phyloP scores from a whole-genome alignment of 64 coral and sea anemone species.

The Orbicella faveolata region DNA sequence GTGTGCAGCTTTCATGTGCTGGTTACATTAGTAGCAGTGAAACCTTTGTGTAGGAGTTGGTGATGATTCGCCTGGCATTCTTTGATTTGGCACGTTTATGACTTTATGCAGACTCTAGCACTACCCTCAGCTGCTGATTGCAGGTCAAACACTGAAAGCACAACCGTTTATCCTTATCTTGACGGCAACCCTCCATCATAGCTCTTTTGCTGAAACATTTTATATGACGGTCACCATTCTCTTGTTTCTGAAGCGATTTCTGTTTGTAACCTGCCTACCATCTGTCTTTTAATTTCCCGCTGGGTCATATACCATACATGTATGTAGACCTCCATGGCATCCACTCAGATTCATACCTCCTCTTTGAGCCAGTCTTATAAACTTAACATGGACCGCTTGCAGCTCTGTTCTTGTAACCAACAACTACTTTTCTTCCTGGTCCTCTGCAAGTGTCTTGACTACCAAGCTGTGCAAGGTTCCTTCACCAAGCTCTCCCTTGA shows the following conservation, averaged over 20 bases:
- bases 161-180: background rate
- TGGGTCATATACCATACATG: constrained; percentile 17
- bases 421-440: no score
- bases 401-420: no score
- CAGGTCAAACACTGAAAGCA: constrained; percentile 6
- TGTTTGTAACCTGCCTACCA: background rate
- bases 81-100: background rate
- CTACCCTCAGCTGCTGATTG: background rate
- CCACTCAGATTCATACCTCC: no score
- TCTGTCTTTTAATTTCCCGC: background rate
- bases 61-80: constrained; percentile 8
- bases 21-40: background rate
- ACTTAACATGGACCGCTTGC: no score
- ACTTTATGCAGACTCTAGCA: background rate
- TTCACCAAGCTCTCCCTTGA: background rate
- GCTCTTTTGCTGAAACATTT: background rate
- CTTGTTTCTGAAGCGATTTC: background rate
- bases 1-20: no score
- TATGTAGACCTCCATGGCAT: no score
- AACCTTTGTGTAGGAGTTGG: background rate
- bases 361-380: no score
- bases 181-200: background rate
- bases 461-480: no score
- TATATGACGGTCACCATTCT: constrained; percentile 1
- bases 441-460: no score